These are phyloP conservation scores for Epinotia brunnichana DNA, from an alignment of 2,888 invertebrate species.

Conservation along the genomic window DNA sequence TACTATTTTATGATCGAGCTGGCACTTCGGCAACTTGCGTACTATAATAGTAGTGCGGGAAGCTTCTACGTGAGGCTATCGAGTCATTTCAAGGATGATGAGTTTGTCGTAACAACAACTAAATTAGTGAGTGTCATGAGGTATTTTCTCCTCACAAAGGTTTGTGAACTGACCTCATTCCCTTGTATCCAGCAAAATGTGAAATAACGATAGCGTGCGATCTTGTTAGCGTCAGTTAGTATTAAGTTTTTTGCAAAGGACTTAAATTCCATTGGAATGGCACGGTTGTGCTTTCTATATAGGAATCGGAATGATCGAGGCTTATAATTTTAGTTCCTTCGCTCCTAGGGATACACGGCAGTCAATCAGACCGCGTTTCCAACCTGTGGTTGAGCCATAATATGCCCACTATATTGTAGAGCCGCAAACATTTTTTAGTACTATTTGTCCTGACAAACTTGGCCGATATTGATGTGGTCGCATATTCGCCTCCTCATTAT, in stretches of 20 bases:
- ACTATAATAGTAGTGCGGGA: background rate
- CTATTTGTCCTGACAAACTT: slow-evolving; percentile 19
- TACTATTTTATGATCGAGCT: slow-evolving; percentile 66
- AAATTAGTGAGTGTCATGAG: background rate
- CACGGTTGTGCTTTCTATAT: background rate
- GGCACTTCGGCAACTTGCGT: slow-evolving; percentile 46
- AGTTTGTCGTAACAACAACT: background rate
- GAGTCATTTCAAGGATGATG: slow-evolving; percentile 55
- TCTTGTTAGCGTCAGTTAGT: background rate
- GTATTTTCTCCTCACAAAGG: background rate
- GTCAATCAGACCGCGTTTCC: slow-evolving; percentile 37
- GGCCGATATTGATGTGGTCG: slow-evolving; percentile 3
- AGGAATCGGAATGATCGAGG: background rate
- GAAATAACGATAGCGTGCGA: background rate
- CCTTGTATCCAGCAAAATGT: background rate
- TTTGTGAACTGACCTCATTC: background rate
- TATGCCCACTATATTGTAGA: slow-evolving; percentile 5
- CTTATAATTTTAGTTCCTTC: background rate
- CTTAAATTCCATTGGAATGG: background rate
- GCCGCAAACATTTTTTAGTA: slow-evolving; percentile 13
- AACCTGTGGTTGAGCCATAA: slow-evolving; percentile 7
- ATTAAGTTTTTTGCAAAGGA: background rate
- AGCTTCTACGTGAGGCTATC: background rate
- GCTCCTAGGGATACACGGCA: slow-evolving; percentile 41
- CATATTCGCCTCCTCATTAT: slow-evolving; percentile 12